phyloP scores from a whole-genome alignment of 2,888 invertebrate species.

The Piscicola geometra region DNA sequence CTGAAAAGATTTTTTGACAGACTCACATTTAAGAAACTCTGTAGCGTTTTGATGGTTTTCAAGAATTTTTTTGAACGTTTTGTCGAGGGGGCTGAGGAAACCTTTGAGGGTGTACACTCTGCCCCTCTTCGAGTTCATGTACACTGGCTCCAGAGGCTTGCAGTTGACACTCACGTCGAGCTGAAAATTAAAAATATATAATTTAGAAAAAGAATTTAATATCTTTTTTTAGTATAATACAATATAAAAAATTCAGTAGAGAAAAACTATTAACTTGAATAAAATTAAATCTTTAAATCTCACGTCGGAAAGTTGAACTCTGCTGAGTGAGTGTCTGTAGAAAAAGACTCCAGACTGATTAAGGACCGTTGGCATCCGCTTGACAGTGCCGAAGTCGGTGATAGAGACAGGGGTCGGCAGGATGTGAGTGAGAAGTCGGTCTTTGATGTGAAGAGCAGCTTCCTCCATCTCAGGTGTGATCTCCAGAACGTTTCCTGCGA shows the following conservation, averaged over 20 bases:
- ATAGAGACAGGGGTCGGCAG: neutral
- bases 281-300: too few species aligned
- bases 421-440: constrained; percentile 11
- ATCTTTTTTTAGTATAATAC: neutral
- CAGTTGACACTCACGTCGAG: constrained; percentile 22
- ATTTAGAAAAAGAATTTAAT: too few species aligned
- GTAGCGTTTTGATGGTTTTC: neutral
- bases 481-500: constrained; percentile 2
- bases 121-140: neutral
- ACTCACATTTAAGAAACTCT: neutral
- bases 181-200: too few species aligned
- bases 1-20: too few species aligned
- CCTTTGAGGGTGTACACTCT: constrained; percentile 23
- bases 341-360: neutral
- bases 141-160: neutral
- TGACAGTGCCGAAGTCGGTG: neutral
- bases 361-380: neutral
- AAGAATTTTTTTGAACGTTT: neutral
- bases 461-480: constrained; percentile 23
- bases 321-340: neutral
- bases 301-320: too few species aligned
- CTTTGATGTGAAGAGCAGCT: constrained; percentile 6
- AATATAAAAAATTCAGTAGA: neutral
- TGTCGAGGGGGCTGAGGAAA: neutral
- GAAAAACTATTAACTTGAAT: too few species aligned